These are phyloP conservation scores for Mus caroli DNA, from an alignment of 2,797 vertebrate genomes.

Conservation along the genomic window DNA sequence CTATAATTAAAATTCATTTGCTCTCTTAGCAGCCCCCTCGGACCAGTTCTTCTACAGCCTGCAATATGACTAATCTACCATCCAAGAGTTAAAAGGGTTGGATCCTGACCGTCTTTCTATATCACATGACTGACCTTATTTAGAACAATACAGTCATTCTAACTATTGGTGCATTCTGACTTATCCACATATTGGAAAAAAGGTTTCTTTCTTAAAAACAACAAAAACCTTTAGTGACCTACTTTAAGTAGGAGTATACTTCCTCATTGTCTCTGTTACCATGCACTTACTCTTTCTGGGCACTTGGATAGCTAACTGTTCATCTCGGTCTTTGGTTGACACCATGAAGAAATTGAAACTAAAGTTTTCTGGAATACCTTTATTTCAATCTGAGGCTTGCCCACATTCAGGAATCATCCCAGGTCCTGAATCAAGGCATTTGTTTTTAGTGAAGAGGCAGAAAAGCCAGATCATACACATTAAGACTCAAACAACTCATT, in stretches of 20 bases:
- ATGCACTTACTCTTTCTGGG: conserved; percentile 44
- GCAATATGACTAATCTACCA: neutral
- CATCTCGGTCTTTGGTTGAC: conserved; percentile 43
- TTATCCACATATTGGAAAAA: neutral
- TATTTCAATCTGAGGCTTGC: conserved; percentile 36
- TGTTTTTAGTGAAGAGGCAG: conserved; percentile 49
- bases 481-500: neutral
- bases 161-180: conserved; percentile 36
- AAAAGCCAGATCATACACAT: neutral
- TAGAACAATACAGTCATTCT: neutral
- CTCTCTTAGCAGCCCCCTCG: conserved; percentile 43
- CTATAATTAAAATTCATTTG: conserved; percentile 51
- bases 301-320: conserved; percentile 11
- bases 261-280: conserved; percentile 18
- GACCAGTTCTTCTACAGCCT: conserved; percentile 18
- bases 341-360: conserved; percentile 37
- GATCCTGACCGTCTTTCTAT: neutral
- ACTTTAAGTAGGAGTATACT: neutral
- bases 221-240: neutral
- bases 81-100: conserved; percentile 34
- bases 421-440: neutral
- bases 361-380: conserved; percentile 35
- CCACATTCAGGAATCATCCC: neutral
- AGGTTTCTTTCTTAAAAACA: conserved; percentile 42
- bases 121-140: conserved; percentile 17